Conservation (phyloP, 2,797 vertebrate genomes). For the Decapterus maruadsi region DNA sequence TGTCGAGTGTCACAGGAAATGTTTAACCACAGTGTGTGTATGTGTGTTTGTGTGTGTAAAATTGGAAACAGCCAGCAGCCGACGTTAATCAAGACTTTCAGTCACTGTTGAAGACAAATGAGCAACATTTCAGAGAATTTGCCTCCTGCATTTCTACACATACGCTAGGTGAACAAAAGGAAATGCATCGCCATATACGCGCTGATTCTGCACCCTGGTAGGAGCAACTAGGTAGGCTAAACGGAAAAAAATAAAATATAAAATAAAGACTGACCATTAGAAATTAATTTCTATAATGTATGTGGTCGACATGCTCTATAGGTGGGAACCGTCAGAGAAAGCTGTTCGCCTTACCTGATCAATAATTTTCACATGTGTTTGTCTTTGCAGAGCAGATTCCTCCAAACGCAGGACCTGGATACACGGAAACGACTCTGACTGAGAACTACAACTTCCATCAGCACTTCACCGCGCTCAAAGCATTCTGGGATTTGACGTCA, state of each 20-base stretch:
- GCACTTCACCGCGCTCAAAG: background rate
- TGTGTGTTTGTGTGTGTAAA: constrained; percentile 19
- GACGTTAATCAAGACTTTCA: background rate
- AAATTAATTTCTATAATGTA: background rate
- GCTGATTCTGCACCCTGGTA: constrained; percentile 56
- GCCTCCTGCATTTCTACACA: constrained; percentile 61
- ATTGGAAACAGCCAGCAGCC: background rate
- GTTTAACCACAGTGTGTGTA: background rate
- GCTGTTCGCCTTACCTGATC: constrained; percentile 81
- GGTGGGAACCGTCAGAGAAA: constrained; percentile 12
- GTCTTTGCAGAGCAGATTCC: constrained; percentile 83
- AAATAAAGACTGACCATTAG: background rate
- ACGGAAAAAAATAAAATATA: background rate
- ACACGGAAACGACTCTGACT: constrained; percentile 69
- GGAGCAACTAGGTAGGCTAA: constrained; percentile 17
- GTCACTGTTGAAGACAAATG: constrained; percentile 6
- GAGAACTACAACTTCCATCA: constrained; percentile 80
- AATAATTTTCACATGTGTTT: constrained; percentile 86
- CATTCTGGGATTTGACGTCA: constrained; percentile 65
- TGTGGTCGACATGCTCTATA: constrained; percentile 3
- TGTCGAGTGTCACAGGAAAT: constrained; percentile 24
- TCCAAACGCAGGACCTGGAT: constrained; percentile 60
- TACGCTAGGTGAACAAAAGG: constrained; percentile 83
- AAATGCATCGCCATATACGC: constrained; percentile 81
- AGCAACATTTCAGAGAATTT: constrained; percentile 13